Evolutionary conservation across 2,113 vertebrate species (phyloP).

Genomic region (Cyprinodon tularosa): DNA sequence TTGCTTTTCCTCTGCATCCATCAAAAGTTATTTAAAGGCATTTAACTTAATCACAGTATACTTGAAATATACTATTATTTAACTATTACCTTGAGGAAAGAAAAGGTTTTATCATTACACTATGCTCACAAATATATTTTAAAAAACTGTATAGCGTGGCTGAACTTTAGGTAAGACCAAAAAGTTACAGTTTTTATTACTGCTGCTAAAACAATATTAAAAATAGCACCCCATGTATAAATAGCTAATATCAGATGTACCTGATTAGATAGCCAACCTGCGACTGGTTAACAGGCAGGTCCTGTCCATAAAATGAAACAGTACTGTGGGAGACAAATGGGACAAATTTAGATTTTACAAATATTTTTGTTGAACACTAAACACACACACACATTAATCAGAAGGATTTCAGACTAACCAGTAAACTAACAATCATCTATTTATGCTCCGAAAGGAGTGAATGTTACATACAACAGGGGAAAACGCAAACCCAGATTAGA

Average conservation of each 20-base stretch:
- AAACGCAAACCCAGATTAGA: too few species aligned
- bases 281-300: not conserved
- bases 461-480: too few species aligned
- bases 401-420: too few species aligned
- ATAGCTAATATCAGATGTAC: not conserved
- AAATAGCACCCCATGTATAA: not conserved
- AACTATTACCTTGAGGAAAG: not conserved
- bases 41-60: not conserved
- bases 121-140: not conserved
- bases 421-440: not conserved
- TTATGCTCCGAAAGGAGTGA: not conserved
- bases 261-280: not conserved
- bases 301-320: not conserved
- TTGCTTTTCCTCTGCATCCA: slow-evolving; percentile 30
- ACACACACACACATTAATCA: not conserved
- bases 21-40: slow-evolving; percentile 22
- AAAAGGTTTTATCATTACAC: not conserved
- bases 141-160: not conserved
- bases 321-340: not conserved
- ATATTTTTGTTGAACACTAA: not conserved
- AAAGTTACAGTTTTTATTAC: not conserved
- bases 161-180: not conserved
- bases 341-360: not conserved
- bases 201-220: not conserved
- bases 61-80: not conserved